Conservation (phyloP, 2,888 invertebrate species). For the Ochlodes sylvanus region DNA sequence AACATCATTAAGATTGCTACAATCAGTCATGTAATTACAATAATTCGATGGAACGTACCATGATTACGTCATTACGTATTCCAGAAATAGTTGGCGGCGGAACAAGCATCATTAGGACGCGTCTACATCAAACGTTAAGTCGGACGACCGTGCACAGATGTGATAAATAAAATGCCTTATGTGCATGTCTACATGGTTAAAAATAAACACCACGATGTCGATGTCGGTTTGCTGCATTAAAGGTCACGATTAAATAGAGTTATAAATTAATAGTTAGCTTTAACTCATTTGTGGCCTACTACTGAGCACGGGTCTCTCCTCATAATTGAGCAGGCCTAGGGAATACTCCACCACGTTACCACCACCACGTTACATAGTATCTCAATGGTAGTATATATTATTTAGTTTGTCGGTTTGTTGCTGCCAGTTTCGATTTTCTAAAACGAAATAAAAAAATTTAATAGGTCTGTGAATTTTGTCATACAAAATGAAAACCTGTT, state of each 20-base stretch:
- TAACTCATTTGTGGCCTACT: too few species aligned
- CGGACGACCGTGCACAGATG: constrained; percentile 8
- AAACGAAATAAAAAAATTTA: too few species aligned
- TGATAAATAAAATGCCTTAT: constrained; percentile 38
- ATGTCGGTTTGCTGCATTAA: background rate
- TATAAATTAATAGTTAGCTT: background rate
- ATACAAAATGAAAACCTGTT: background rate
- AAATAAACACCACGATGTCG: background rate
- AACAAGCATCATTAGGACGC: constrained; percentile 48
- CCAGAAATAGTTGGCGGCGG: constrained; percentile 32
- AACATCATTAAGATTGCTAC: constrained; percentile 43
- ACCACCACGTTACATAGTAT: too few species aligned
- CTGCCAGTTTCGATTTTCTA: too few species aligned
- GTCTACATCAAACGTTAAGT: constrained; percentile 20
- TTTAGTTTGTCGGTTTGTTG: too few species aligned
- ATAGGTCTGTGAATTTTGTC: background rate
- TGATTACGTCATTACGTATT: constrained; percentile 43
- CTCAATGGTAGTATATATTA: background rate
- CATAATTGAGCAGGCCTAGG: too few species aligned
- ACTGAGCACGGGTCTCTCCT: too few species aligned
- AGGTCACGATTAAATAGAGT: background rate
- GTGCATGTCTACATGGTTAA: constrained; percentile 25
- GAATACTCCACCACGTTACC: too few species aligned
- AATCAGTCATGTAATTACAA: constrained; percentile 47
- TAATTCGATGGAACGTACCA: constrained; percentile 35